Evolutionary conservation across 2,797 vertebrate genomes (phyloP), one percentile per base, ranked within the genome.

Genomic region (Sebastes hubbsi): DNA sequence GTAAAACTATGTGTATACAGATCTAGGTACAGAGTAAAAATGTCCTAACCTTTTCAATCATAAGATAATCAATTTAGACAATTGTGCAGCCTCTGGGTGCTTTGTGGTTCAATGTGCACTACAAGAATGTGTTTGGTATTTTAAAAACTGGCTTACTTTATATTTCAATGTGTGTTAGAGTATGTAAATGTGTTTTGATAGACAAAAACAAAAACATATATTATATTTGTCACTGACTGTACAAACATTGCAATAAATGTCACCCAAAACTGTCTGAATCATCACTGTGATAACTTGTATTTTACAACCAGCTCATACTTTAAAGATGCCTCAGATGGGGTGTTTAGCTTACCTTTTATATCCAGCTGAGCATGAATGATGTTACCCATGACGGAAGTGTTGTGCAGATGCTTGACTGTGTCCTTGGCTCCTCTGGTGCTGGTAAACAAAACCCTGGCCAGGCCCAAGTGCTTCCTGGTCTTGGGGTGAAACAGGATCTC

Each of bases 341-440:
- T 27, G 10, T 25, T 55, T 5, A 56, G 4, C 73, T 72, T 87
- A 98, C 97, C 97, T 96, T 97, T 97, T 83, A 98, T 96, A 90
- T 99, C 98, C 9, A 99, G 96, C 82, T 99, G 97, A 12, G 97
- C 98, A n/a, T 98, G 97, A 84, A 99, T 97, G 78, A 98, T 97
- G 93, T 97, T 98, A 42, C 98, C 98, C 98, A 99, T 99, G 83
- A 99, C 97, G 0, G 97, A 97, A 81, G 98, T 99, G 85, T 97
- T 97, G 95, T 99, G 97, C 80, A 99, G 95, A 38, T 97, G 96
- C 85, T 97, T 97, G 75, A 99, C 97, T 0, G 97, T 97, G 73
- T 99, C 98, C 92, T 97, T 97, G 18, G 98, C 97, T 10, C 97
- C 97, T 76, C 96, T 95, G 46, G 97, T 97, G 94, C 95, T 98